Base-by-base conservation (phyloP, 2,888 invertebrate genomes). In the Ypsolopha scabrella region DNA sequence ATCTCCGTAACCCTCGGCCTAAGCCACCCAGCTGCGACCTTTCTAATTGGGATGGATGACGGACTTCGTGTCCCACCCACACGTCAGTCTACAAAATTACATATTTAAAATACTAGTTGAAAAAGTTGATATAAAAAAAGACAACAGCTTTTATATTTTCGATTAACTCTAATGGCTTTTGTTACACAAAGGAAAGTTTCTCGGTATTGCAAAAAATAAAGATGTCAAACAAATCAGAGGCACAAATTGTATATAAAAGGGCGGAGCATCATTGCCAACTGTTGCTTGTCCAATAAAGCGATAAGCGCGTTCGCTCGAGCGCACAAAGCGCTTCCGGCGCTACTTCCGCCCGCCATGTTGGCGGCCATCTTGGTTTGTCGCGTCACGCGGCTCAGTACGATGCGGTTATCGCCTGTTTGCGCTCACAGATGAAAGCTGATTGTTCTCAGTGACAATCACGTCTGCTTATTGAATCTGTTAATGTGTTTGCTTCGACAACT, bases 311-410 rank as follows among this genome's bases (percentile, higher is more conserved):
- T 35, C 34, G 46, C 37, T 24, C 24, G 24, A 24, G 24, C 35
- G 33, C 38, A 51, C 52, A 54, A 54, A 45, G 52, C 53, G 52
- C 34, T 55, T 53, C 53, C 53, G 51, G 41, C 36, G 41, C 44
- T 46, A 46, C 48, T 41, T 51, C 48, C 47, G 52, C 38, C 49
- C 37, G 57, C 53, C 57, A 57, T 57, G 36, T 54, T 54, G 57
- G n/a, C 50, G 39, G 54, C 54, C 51, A 52, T 54, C 13, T 52
- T 52, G 49, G 49, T 24, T 48, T 52, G 38, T 53, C 10, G 38
- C 24, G 24, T 24, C 24, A 24, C 24, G 24, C 24, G 24, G 24
- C 24, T 24, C 24, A 24, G 14, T 13, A 10, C 43, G 43, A 4
- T 39, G 50, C 48, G 46, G 49, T 45, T 52, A 47, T 50, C 53